These are phyloP conservation scores for Propithecus deckenii DNA, from an alignment of 2,797 vertebrate genomes.

Conservation along the genomic window DNA sequence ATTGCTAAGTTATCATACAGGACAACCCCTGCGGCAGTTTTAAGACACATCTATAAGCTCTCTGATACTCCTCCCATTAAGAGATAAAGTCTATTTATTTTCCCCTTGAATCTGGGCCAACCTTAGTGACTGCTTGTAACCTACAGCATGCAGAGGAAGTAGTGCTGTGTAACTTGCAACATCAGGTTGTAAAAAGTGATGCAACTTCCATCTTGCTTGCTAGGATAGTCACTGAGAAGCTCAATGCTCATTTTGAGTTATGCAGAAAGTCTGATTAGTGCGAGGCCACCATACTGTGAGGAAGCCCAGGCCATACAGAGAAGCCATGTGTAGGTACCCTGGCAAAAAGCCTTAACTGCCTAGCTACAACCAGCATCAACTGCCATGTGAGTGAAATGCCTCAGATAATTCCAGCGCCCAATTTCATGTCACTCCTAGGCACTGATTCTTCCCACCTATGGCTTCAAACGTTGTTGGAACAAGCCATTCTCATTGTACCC, in stretches of 20 bases:
- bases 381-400: background rate
- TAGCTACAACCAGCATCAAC: background rate
- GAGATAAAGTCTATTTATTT: background rate
- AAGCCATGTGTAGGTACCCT: background rate
- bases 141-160: background rate
- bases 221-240: background rate
- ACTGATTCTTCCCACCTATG: background rate
- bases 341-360: too few species aligned
- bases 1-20: background rate
- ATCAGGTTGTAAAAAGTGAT: background rate
- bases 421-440: background rate
- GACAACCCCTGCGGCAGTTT: background rate
- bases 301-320: background rate
- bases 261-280: background rate
- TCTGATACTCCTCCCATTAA: background rate
- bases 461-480: background rate
- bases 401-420: background rate
- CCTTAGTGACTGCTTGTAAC: background rate
- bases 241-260: background rate
- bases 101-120: background rate
- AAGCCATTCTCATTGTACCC: background rate
- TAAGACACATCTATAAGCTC: background rate
- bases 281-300: background rate
- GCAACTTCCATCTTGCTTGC: background rate
- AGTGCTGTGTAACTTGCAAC: background rate